phyloP scores from a whole-genome alignment of 2,888 invertebrate genomes.

The Anaspis maculata region DNA sequence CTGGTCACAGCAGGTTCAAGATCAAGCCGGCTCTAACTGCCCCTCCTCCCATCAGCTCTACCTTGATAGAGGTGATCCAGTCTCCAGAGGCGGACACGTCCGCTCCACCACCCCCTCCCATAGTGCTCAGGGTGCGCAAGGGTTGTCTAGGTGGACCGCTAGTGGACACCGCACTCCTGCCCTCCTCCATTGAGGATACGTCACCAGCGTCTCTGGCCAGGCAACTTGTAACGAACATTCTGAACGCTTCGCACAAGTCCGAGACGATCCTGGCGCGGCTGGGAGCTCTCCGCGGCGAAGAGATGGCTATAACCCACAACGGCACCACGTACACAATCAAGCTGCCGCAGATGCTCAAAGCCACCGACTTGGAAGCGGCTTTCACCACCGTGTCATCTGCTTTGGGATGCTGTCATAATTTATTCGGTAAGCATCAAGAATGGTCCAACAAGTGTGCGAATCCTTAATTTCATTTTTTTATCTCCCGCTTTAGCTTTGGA shows the following conservation, averaged over 20 bases:
- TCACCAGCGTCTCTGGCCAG: slow-evolving; percentile 39
- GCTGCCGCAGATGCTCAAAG: slow-evolving; percentile 43
- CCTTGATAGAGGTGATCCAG: slow-evolving; percentile 29
- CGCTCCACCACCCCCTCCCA: slow-evolving; percentile 45
- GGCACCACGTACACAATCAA: slow-evolving; percentile 49
- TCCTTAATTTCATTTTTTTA: too few species aligned
- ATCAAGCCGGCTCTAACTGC: slow-evolving; percentile 19
- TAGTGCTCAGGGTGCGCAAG: slow-evolving; percentile 46
- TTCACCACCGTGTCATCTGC: slow-evolving; percentile 46
- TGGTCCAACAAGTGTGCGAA: too few species aligned
- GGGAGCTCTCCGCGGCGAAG: slow-evolving; percentile 34
- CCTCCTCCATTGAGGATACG: slow-evolving; percentile 45
- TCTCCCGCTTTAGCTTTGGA: slow-evolving; percentile 34
- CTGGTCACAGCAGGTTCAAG: slow-evolving; percentile 48
- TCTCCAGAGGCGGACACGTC: slow-evolving; percentile 42
- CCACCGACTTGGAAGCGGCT: slow-evolving; percentile 44
- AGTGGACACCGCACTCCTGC: slow-evolving; percentile 43
- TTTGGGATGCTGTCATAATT: slow-evolving; percentile 49
- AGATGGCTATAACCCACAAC: slow-evolving; percentile 35
- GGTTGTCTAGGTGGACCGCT: slow-evolving; percentile 47
- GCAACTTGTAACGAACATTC: slow-evolving; percentile 32
- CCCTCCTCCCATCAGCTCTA: slow-evolving; percentile 20
- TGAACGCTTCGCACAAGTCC: slow-evolving; percentile 34
- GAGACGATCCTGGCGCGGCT: slow-evolving; percentile 36
- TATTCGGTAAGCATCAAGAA: slow-evolving; percentile 50